Conservation (phyloP, 2,797 vertebrate species). For the Salarias fasciatus region DNA sequence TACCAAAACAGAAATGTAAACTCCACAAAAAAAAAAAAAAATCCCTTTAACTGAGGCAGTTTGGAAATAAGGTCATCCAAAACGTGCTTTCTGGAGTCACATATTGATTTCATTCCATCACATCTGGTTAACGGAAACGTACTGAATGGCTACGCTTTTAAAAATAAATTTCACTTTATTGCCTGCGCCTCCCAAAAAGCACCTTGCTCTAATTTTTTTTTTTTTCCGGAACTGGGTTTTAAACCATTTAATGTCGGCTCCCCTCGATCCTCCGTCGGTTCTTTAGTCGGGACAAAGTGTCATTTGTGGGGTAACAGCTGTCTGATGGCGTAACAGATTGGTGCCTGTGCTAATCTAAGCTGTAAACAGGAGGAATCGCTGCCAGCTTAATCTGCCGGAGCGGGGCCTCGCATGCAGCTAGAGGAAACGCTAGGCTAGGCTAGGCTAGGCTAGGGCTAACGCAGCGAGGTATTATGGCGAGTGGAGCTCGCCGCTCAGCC, state of each 20-base stretch:
- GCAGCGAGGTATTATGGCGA: not conserved
- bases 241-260: not conserved
- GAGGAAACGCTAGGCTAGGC: constrained; percentile 6
- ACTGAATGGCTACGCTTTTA: too few species aligned
- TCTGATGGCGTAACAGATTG: constrained; percentile 70
- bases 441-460: constrained; percentile 19
- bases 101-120: too few species aligned
- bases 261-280: constrained; percentile 6
- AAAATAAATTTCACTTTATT: too few species aligned
- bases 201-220: too few species aligned
- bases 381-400: constrained; percentile 82
- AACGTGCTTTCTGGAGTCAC: too few species aligned
- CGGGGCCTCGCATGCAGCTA: constrained; percentile 24
- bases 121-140: too few species aligned
- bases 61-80: too few species aligned
- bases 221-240: too few species aligned
- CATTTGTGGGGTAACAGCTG: constrained; percentile 74
- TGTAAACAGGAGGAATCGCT: constrained; percentile 74
- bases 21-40: too few species aligned
- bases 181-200: too few species aligned
- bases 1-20: too few species aligned
- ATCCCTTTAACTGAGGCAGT: too few species aligned
- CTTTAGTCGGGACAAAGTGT: constrained; percentile 56
- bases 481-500: constrained; percentile 16
- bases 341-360: constrained; percentile 76